A percentile compares a stretch with the other conserved stretches of the same genome.
phyloP scores from a whole-genome alignment of 2,797 vertebrate genomes.

The Neosilurus mollespiculum region DNA sequence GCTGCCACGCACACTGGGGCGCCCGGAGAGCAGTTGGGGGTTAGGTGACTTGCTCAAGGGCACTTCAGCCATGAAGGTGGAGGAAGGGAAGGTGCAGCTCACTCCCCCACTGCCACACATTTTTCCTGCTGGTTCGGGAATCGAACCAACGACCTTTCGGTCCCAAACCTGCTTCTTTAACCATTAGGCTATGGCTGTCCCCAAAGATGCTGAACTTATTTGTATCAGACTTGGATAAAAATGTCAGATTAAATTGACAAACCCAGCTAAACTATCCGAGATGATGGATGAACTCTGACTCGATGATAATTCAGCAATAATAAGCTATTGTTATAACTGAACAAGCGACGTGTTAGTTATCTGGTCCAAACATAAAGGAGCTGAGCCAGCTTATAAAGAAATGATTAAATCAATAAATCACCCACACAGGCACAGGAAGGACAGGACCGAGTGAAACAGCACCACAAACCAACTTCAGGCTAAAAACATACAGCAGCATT shows the following conservation, averaged over 20 bases:
- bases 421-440: not conserved
- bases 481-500: not conserved
- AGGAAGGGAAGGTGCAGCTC: no score
- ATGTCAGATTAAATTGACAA: not conserved
- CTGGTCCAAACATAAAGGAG: not conserved
- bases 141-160: no score
- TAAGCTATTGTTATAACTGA: not conserved
- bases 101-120: no score
- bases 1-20: no score
- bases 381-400: not conserved
- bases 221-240: not conserved
- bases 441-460: not conserved
- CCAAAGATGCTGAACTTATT: not conserved
- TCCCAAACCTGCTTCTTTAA: no score
- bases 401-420: slow-evolving; percentile 11
- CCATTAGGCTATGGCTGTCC: no score
- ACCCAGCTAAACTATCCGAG: not conserved
- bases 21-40: no score
- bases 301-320: not conserved
- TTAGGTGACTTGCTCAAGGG: no score
- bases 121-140: no score
- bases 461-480: not conserved
- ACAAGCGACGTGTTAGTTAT: not conserved
- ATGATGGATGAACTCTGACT: not conserved
- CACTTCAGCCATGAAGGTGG: no score